Evolutionary conservation across 2,113 vertebrate species (phyloP).

Genomic region (Vidua macroura): DNA sequence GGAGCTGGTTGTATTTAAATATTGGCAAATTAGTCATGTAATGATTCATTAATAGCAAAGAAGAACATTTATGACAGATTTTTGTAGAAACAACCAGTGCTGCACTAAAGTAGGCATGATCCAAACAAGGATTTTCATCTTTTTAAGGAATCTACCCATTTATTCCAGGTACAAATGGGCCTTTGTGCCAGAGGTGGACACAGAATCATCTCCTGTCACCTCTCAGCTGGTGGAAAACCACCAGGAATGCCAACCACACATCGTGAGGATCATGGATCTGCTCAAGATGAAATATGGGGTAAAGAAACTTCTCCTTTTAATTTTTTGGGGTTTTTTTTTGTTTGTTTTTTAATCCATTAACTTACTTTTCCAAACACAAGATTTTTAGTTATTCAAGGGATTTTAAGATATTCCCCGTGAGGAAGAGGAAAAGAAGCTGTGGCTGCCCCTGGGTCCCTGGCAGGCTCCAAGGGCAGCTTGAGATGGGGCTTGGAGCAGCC

Average conservation of each 20-base stretch:
- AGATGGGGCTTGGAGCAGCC: background rate
- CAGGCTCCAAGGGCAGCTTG: accelerated
- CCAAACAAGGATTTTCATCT: background rate
- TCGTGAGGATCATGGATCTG: slow-evolving; percentile 82
- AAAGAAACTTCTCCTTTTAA: background rate
- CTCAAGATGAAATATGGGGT: slow-evolving; percentile 84
- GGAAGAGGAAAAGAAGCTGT: background rate
- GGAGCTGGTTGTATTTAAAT: background rate
- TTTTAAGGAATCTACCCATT: background rate
- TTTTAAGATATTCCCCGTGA: background rate
- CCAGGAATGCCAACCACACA: slow-evolving; percentile 87
- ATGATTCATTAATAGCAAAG: background rate
- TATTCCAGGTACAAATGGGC: slow-evolving; percentile 92
- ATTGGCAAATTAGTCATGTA: background rate
- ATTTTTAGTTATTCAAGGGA: background rate
- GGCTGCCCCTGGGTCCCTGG: background rate
- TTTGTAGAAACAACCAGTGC: background rate
- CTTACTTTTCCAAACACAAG: background rate
- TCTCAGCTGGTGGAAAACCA: slow-evolving; percentile 81
- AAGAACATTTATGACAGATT: background rate
- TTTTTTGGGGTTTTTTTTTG: background rate
- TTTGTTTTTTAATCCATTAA: background rate
- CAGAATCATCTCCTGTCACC: slow-evolving; percentile 73
- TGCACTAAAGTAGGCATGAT: background rate
- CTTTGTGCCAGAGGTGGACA: slow-evolving; percentile 94